These are phyloP conservation scores for Tridacna crocea DNA, from an alignment of 2,888 invertebrate genomes.

Conservation along the genomic window DNA sequence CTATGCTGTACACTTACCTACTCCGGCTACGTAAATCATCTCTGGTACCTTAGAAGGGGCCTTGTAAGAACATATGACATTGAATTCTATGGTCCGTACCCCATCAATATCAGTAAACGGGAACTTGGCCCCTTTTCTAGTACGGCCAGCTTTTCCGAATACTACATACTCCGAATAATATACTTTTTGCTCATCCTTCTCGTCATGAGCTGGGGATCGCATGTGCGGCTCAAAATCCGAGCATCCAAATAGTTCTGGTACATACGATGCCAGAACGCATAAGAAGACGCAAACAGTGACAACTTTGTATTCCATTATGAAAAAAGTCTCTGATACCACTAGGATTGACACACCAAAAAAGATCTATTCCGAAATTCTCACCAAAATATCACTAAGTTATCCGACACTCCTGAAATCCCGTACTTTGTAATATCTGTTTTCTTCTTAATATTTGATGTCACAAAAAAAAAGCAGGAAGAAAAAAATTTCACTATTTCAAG, in stretches of 20 bases:
- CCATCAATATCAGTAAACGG: neutral
- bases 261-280: neutral
- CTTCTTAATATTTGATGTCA: no score
- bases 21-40: constrained; percentile 2
- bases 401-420: no score
- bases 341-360: no score
- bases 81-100: constrained; percentile 20
- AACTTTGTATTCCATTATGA: constrained; percentile 16
- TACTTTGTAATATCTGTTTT: no score
- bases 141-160: constrained; percentile 1
- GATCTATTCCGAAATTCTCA: no score
- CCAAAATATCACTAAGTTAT: no score
- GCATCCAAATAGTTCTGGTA: neutral
- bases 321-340: neutral
- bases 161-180: constrained; percentile 25
- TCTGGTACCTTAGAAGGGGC: neutral
- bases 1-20: constrained; percentile 9
- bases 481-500: no score
- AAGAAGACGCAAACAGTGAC: neutral
- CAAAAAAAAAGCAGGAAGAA: no score
- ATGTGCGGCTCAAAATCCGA: neutral
- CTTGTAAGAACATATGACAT: constrained; percentile 17
- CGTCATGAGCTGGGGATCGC: neutral
- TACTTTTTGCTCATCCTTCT: constrained; percentile 18
- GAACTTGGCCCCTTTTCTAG: neutral